Evolutionary conservation across 2,888 invertebrate genomes (phyloP).

Genomic region (Sarcophaga carnaria): DNA sequence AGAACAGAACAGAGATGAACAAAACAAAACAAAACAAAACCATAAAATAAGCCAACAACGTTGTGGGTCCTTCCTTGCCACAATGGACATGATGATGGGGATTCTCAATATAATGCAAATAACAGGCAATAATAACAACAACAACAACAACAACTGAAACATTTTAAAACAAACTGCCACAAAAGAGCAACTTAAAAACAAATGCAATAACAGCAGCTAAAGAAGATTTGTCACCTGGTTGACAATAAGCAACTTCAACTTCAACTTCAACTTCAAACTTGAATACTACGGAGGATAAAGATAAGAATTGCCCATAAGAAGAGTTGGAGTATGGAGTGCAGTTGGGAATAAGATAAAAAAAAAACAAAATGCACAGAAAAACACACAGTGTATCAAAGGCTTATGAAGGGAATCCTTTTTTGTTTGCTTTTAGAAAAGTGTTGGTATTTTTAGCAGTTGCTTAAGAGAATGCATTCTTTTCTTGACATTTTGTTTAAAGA

Average conservation of each 20-base stretch:
- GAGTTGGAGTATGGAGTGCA: constrained; percentile 28
- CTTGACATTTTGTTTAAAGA: too few relatives aligned
- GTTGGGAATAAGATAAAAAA: too few relatives aligned
- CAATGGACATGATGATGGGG: constrained; percentile 66
- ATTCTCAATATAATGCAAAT: constrained; percentile 33
- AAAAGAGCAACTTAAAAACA: constrained; percentile 36
- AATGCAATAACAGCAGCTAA: constrained; percentile 70
- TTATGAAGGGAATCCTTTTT: too few relatives aligned
- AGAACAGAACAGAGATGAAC: not conserved
- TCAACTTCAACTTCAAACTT: constrained; percentile 3
- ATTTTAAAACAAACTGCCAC: constrained; percentile 21
- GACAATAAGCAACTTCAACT: constrained; percentile 71
- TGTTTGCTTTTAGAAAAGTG: too few relatives aligned
- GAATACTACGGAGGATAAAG: constrained; percentile 37
- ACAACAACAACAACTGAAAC: constrained; percentile 20
- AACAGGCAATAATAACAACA: constrained; percentile 43
- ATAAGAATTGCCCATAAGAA: constrained; percentile 21
- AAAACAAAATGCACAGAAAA: too few relatives aligned
- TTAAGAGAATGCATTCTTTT: too few relatives aligned
- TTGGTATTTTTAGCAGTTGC: too few relatives aligned
- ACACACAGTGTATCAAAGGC: too few relatives aligned
- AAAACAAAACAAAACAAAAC: constrained; percentile 45
- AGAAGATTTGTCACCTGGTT: constrained; percentile 74
- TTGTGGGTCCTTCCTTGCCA: constrained; percentile 70
- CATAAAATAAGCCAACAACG: constrained; percentile 68